These are phyloP conservation scores for Diplolepis rosae DNA, from an alignment of 2,888 invertebrate genomes.

Conservation along the genomic window DNA sequence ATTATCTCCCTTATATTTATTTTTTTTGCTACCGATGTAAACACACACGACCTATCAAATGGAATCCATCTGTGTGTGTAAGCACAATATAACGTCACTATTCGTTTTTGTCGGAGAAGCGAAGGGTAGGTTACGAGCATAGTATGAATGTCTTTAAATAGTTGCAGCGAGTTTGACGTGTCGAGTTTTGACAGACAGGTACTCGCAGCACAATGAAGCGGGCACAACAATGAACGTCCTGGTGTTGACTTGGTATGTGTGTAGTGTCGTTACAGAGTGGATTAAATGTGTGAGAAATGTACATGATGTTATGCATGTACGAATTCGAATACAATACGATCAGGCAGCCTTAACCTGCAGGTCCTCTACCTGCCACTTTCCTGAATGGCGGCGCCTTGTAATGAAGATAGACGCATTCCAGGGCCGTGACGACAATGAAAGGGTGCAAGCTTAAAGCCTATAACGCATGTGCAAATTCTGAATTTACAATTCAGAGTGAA, in stretches of 20 bases:
- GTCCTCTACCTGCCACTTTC: slow-evolving; percentile 22
- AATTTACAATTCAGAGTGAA: slow-evolving; percentile 3
- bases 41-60: not conserved
- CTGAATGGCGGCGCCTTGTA: slow-evolving; percentile 20
- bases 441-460: not conserved
- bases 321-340: slow-evolving; percentile 9
- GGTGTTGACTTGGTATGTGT: not conserved
- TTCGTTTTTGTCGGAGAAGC: not conserved
- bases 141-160: slow-evolving; percentile 27
- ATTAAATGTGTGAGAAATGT: not conserved
- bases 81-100: slow-evolving; percentile 3
- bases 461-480: not conserved
- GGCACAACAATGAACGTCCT: slow-evolving; percentile 4
- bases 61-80: not conserved
- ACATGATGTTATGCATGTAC: slow-evolving; percentile 17
- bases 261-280: not conserved
- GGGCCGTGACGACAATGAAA: not conserved
- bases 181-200: slow-evolving; percentile 63
- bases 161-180: slow-evolving; percentile 46
- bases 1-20: not conserved
- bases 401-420: slow-evolving; percentile 24
- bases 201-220: slow-evolving; percentile 49
- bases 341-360: slow-evolving; percentile 16
- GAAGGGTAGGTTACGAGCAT: not conserved
- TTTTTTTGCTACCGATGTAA: not conserved